Evolutionary conservation across 2,797 vertebrate genomes (phyloP).

Genomic region (Pseudochirops cupreus): DNA sequence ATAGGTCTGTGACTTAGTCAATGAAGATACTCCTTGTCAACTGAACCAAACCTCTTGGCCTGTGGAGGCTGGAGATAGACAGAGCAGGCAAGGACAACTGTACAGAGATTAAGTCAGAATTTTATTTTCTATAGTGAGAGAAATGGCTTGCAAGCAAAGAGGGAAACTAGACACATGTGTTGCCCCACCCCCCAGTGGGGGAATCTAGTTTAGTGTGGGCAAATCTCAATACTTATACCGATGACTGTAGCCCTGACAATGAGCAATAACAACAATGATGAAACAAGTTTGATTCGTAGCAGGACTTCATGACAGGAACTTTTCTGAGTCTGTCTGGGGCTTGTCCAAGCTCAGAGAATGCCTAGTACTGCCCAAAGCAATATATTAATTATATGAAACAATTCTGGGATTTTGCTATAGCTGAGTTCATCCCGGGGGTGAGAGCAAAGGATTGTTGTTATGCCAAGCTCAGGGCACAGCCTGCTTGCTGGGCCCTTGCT

Average conservation of each 20-base stretch:
- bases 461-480: not conserved
- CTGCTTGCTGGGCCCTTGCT: not conserved
- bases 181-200: too few species aligned
- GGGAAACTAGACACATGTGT: not conserved
- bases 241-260: not conserved
- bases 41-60: not conserved
- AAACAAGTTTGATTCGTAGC: not conserved
- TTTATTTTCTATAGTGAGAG: not conserved
- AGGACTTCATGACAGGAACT: not conserved
- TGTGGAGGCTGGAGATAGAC: too few species aligned
- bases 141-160: not conserved
- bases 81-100: too few species aligned
- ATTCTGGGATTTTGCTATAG: not conserved
- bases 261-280: not conserved
- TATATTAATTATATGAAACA: not conserved
- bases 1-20: not conserved
- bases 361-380: not conserved
- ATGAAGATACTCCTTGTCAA: not conserved
- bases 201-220: not conserved
- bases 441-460: not conserved
- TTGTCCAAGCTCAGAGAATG: not conserved
- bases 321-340: not conserved
- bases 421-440: not conserved
- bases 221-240: not conserved
- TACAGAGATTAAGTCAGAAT: not conserved